Conservation (phyloP, 1,140 invertebrate genomes). For the Drosophila saltans region DNA sequence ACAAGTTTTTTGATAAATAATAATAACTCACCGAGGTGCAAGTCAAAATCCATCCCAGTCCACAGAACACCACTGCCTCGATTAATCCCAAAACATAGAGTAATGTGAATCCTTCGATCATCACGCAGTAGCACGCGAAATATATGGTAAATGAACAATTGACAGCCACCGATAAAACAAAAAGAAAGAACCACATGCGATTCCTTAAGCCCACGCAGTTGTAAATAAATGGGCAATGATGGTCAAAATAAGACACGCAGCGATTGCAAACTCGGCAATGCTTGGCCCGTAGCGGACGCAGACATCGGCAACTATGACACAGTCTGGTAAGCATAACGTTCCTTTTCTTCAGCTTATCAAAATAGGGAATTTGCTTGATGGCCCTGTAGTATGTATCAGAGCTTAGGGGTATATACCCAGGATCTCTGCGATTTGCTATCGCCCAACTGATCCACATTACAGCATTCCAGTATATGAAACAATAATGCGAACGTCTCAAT, state of each 20-base stretch:
- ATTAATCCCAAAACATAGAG: constrained; percentile 91
- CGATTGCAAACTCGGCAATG: constrained; percentile 96
- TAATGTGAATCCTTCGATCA: constrained; percentile 92
- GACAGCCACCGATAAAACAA: constrained; percentile 92
- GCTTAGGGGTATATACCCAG: constrained; percentile 94
- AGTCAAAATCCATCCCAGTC: constrained; percentile 93
- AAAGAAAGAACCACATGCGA: constrained; percentile 95
- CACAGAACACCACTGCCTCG: constrained; percentile 92
- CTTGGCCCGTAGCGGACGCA: constrained; percentile 93
- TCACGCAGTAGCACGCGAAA: constrained; percentile 93
- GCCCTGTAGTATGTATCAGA: constrained; percentile 94
- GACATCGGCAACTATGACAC: constrained; percentile 95
- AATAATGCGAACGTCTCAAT: constrained; percentile 92
- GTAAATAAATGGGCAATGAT: constrained; percentile 97
- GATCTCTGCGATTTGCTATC: constrained; percentile 94
- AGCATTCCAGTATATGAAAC: constrained; percentile 94
- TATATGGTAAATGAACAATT: constrained; percentile 94
- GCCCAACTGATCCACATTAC: constrained; percentile 97
- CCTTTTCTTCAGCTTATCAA: constrained; percentile 94
- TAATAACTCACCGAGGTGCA: constrained; percentile 90
- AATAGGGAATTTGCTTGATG: constrained; percentile 94
- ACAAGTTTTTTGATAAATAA: constrained; percentile 33
- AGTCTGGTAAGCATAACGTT: constrained; percentile 93
- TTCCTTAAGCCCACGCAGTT: constrained; percentile 95
- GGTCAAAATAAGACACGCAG: constrained; percentile 96